Percentiles rank a stretch among this genome's conserved stretches.
phyloP scores from a whole-genome alignment of 2,113 vertebrate genomes.

The Rhinoderma darwinii region DNA sequence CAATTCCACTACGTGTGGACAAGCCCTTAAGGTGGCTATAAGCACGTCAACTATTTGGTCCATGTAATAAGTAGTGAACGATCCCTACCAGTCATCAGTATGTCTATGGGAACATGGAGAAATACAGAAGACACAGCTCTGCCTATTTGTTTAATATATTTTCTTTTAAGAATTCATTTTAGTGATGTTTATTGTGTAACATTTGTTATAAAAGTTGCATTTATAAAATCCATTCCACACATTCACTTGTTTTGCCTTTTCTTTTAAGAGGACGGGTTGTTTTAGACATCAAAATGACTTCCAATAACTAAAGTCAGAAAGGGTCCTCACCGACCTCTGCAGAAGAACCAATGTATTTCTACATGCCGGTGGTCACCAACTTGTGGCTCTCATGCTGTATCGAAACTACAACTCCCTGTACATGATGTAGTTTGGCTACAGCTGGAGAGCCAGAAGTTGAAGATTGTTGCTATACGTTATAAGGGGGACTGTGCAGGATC shows the following conservation, averaged over 20 bases:
- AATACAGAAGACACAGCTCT: background rate
- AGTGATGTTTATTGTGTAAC: background rate
- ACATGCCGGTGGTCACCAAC: no score
- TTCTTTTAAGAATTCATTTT: background rate
- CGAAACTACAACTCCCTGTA: no score
- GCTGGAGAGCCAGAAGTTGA: background rate
- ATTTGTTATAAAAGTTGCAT: background rate
- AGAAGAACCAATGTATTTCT: no score
- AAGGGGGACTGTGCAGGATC: background rate
- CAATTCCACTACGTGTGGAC: no score
- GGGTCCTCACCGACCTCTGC: background rate
- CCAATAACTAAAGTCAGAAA: background rate
- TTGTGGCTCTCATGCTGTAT: no score
- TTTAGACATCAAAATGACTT: background rate
- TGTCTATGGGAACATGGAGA: no score
- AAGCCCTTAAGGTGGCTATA: no score
- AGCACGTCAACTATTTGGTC: no score
- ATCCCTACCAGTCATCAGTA: no score
- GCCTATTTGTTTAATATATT: background rate
- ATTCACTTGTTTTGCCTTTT: background rate
- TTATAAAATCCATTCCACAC: conserved; percentile 28
- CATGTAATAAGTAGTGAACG: no score
- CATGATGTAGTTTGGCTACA: no score
- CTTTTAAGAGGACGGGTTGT: background rate
- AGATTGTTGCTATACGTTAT: background rate